Evolutionary conservation across 2,113 vertebrate genomes (phyloP).

Genomic region (Cettia cetti): DNA sequence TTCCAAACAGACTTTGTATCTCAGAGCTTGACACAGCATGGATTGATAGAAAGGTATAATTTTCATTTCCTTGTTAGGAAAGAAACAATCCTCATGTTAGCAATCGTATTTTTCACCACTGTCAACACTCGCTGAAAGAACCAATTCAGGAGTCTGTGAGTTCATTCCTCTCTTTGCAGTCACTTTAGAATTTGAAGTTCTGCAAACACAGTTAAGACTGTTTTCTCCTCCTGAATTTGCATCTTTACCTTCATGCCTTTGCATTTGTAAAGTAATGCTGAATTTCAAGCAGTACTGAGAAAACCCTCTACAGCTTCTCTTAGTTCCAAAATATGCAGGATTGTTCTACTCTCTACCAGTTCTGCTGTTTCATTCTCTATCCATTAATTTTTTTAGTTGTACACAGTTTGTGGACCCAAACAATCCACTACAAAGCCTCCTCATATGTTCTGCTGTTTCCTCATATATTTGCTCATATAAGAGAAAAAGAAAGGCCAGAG

Average conservation of each 20-base stretch:
- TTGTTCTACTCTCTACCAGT: background rate
- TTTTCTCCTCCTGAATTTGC: background rate
- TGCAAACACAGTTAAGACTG: background rate
- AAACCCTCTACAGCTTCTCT: background rate
- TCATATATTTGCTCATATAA: background rate
- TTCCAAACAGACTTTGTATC: background rate
- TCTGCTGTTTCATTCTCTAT: background rate
- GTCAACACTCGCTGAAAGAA: background rate
- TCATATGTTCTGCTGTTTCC: background rate
- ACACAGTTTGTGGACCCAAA: background rate
- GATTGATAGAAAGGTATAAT: background rate
- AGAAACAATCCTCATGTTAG: background rate
- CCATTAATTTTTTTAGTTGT: background rate
- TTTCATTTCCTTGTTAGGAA: background rate
- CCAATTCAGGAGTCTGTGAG: background rate
- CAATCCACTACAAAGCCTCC: background rate
- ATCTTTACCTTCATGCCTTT: background rate
- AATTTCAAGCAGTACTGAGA: background rate
- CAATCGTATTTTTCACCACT: background rate
- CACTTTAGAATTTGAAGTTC: background rate
- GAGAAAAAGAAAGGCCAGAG: background rate
- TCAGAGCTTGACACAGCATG: background rate
- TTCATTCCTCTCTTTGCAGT: background rate
- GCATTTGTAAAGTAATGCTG: background rate
- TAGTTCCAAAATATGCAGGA: background rate